These are phyloP conservation scores for Malurus cyaneus DNA, from an alignment of 2,113 vertebrate species.

Conservation along the genomic window DNA sequence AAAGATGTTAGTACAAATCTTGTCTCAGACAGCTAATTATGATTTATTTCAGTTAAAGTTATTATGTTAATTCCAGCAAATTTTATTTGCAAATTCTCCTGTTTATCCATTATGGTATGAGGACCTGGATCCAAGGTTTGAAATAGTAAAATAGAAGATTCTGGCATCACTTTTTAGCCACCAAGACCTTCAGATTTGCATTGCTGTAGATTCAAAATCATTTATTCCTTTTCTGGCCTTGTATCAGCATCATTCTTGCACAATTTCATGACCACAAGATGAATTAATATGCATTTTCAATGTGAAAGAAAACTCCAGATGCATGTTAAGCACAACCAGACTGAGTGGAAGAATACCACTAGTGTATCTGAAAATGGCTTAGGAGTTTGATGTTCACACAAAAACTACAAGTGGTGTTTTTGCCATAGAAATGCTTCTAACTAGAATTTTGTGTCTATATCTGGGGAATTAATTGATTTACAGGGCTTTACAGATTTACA, in stretches of 20 bases:
- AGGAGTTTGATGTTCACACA: neutral
- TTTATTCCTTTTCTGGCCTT: neutral
- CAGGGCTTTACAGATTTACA: neutral
- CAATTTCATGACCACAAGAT: neutral
- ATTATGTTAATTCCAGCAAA: neutral
- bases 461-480: neutral
- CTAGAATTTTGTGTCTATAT: neutral
- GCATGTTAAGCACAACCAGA: conserved; percentile 15
- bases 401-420: neutral
- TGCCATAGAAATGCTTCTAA: neutral
- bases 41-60: neutral
- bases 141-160: neutral
- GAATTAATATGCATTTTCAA: neutral
- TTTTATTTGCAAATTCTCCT: neutral
- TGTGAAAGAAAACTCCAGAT: neutral
- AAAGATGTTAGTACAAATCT: neutral
- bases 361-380: conserved; percentile 32
- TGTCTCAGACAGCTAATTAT: neutral
- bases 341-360: neutral
- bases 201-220: neutral
- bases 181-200: neutral
- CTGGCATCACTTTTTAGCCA: neutral
- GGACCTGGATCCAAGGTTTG: neutral
- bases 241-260: neutral
- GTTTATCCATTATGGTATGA: neutral